Conservation (phyloP, 2,797 vertebrate species). For the Ptychadena robeensis region DNA sequence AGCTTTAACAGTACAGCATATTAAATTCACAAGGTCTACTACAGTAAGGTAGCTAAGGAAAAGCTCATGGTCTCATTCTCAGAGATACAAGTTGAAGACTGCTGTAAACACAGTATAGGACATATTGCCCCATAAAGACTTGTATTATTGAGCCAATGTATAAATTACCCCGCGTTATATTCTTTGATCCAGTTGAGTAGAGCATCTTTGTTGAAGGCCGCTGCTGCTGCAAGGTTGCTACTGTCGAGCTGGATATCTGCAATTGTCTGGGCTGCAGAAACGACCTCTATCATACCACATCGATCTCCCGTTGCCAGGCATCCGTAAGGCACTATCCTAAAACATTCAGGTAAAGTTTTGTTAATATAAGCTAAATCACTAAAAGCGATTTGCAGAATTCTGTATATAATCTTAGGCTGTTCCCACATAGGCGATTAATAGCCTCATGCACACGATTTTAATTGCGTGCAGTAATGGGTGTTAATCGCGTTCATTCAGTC, state of each 20-base stretch:
- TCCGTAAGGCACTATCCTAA: slow-evolving; percentile 94
- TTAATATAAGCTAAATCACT: background rate
- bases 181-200: slow-evolving; percentile 98
- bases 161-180: slow-evolving; percentile 89
- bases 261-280: slow-evolving; percentile 93
- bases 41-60: no score
- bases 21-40: no score
- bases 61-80: no score
- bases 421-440: no score
- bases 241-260: slow-evolving; percentile 98
- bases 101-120: background rate
- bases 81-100: background rate
- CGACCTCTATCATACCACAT: slow-evolving; percentile 94
- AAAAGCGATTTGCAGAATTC: background rate
- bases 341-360: slow-evolving; percentile 42
- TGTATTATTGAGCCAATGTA: background rate
- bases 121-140: background rate
- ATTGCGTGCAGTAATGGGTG: no score
- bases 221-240: slow-evolving; percentile 94
- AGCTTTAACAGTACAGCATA: no score
- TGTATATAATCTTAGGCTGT: background rate
- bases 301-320: slow-evolving; percentile 97
- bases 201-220: slow-evolving; percentile 98
- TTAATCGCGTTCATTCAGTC: no score
- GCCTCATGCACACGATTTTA: no score